Evolutionary conservation across 1,140 invertebrate species (phyloP).

Genomic region (Aphelinus certus): DNA sequence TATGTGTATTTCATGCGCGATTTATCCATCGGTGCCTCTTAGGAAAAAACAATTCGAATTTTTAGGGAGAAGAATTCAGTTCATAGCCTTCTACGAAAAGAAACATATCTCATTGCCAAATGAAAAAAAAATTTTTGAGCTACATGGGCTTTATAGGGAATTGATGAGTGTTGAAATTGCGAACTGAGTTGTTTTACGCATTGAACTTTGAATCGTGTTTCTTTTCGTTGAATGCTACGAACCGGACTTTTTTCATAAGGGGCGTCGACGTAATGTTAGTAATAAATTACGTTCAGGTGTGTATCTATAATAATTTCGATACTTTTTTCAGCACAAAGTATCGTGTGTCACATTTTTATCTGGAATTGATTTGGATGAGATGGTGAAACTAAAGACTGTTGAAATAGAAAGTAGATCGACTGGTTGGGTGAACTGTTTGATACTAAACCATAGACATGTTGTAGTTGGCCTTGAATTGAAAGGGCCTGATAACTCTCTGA

Average conservation of each 20-base stretch:
- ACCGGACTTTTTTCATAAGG: too few species aligned
- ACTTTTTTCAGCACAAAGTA: constrained; percentile 82
- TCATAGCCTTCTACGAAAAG: too few species aligned
- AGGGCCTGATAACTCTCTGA: constrained; percentile 88
- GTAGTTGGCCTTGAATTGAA: constrained; percentile 85
- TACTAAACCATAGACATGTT: constrained; percentile 69
- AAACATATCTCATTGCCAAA: too few species aligned
- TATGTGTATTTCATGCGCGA: not conserved
- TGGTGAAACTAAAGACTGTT: constrained; percentile 79
- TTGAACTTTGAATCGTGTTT: not conserved
- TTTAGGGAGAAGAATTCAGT: too few species aligned
- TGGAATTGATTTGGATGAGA: constrained; percentile 81
- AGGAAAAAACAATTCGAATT: not conserved
- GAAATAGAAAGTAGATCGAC: constrained; percentile 85
- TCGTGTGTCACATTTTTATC: constrained; percentile 83
- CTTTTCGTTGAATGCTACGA: too few species aligned
- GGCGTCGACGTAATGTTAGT: too few species aligned
- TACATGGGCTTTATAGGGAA: too few species aligned
- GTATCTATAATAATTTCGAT: too few species aligned
- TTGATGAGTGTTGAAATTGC: too few species aligned
- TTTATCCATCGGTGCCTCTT: constrained; percentile 14
- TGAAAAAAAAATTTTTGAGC: too few species aligned
- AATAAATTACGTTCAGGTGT: too few species aligned
- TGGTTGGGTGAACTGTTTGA: constrained; percentile 87
- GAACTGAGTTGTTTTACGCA: not conserved